Conservation (phyloP, 1,140 invertebrate genomes). For the Drosophila lini region DNA sequence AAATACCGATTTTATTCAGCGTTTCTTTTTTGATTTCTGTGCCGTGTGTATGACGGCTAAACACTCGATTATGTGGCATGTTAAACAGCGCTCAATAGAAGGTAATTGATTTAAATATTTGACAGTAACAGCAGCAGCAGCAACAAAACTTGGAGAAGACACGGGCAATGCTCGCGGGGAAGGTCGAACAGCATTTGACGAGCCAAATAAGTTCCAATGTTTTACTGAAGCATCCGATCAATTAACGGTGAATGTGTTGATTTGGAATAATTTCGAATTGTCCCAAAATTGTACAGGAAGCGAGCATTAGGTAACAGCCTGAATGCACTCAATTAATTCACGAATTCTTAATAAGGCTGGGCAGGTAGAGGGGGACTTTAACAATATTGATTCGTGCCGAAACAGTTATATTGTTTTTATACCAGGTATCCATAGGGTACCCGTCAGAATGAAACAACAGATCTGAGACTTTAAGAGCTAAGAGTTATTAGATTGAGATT, state of each 20-base stretch:
- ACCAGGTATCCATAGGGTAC: neutral
- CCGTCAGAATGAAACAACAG: too few relatives aligned
- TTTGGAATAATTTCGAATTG: constrained; percentile 9
- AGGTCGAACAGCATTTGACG: constrained; percentile 36
- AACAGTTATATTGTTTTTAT: constrained; percentile 26
- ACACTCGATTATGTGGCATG: constrained; percentile 48
- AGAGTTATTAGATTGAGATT: too few relatives aligned
- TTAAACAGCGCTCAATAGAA: constrained; percentile 61
- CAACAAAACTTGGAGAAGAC: neutral
- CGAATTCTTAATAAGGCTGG: constrained; percentile 1
- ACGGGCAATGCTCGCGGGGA: constrained; percentile 58
- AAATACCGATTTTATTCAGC: constrained; percentile 51
- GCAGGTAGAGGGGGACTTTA: constrained; percentile 25
- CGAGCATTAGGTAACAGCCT: constrained; percentile 30
- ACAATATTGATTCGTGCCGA: constrained; percentile 11
- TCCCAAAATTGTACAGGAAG: constrained; percentile 48
- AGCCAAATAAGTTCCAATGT: constrained; percentile 29
- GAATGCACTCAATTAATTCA: constrained; percentile 13
- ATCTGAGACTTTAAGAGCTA: too few relatives aligned
- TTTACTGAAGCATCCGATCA: constrained; percentile 22
- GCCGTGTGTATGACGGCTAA: constrained; percentile 36
- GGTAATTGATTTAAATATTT: constrained; percentile 66
- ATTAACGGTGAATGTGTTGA: constrained; percentile 30
- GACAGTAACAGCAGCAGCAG: neutral
- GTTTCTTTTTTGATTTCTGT: constrained; percentile 45